Percentiles rank a stretch among this genome's conserved stretches.
Evolutionary conservation across 2,113 vertebrate genomes (phyloP).

Genomic region (Nothobranchius furzeri): DNA sequence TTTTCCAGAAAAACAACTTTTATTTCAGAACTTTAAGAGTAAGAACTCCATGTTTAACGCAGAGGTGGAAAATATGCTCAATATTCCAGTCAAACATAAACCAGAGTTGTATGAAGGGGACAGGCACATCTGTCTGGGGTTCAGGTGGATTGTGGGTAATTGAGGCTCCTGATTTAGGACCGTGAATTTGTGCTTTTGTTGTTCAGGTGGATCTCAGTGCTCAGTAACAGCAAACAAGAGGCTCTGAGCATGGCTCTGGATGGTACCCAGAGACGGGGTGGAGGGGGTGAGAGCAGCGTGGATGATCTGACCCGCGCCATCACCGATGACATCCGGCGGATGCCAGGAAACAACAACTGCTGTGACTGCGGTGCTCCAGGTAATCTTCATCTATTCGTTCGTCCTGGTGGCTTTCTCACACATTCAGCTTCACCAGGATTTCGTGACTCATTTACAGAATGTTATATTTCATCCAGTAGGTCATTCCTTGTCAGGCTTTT

Average conservation of each 20-base stretch:
- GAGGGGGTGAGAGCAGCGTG: conserved; percentile 51
- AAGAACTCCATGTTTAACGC: too few species aligned
- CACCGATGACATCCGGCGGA: conserved; percentile 60
- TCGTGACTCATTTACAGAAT: too few species aligned
- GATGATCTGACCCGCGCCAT: conserved; percentile 70
- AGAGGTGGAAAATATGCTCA: neutral
- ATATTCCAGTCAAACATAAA: neutral
- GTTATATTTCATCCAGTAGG: too few species aligned
- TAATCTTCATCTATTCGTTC: neutral
- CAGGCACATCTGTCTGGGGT: too few species aligned
- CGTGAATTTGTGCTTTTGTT: neutral
- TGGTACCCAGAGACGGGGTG: conserved; percentile 23
- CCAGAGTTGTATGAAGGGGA: too few species aligned
- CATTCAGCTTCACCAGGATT: too few species aligned
- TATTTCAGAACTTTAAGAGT: too few species aligned
- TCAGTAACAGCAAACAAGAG: conserved; percentile 72
- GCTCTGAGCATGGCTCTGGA: conserved; percentile 64
- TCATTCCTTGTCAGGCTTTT: neutral
- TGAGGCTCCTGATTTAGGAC: neutral
- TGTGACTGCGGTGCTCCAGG: conserved; percentile 70
- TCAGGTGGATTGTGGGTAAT: too few species aligned
- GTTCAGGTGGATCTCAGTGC: conserved; percentile 69
- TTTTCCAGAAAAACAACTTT: too few species aligned
- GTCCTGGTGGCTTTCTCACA: neutral
- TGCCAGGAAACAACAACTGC: conserved; percentile 68